phyloP scores from a whole-genome alignment of 2,113 vertebrate genomes.

The Mola mola region DNA sequence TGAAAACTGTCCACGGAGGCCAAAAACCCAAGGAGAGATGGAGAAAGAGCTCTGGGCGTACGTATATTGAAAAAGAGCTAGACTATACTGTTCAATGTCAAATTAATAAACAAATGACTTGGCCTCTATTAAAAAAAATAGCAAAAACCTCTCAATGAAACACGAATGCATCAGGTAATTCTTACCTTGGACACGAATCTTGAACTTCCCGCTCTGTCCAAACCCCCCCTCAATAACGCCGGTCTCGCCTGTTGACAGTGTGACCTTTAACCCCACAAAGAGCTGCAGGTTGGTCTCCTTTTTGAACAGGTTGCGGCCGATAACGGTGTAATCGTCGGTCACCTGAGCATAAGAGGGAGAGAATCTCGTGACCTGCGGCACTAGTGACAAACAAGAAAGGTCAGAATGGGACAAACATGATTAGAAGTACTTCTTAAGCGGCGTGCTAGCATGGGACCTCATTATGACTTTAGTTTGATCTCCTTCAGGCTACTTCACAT shows the following conservation, averaged over 20 bases:
- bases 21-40: conserved; percentile 12
- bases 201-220: conserved; percentile 97
- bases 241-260: conserved; percentile 90
- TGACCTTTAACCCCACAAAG: conserved; percentile 93
- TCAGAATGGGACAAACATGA: background rate
- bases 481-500: background rate
- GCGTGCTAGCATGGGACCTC: conserved; percentile 2
- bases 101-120: no score
- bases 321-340: conserved; percentile 91
- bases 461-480: conserved; percentile 2
- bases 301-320: conserved; percentile 95
- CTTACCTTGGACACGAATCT: conserved; percentile 90
- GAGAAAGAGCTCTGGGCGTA: conserved; percentile 10
- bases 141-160: no score
- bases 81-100: no score
- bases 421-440: background rate
- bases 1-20: conserved; percentile 56
- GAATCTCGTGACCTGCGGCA: conserved; percentile 3
- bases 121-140: no score
- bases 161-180: background rate
- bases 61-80: no score
- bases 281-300: conserved; percentile 98
- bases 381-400: background rate
- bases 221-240: conserved; percentile 93
- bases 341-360: conserved; percentile 77